Evolutionary conservation across 2,797 vertebrate genomes (phyloP), one percentile per base, ranked within the genome.

Genomic region (Semotilus atromaculatus): DNA sequence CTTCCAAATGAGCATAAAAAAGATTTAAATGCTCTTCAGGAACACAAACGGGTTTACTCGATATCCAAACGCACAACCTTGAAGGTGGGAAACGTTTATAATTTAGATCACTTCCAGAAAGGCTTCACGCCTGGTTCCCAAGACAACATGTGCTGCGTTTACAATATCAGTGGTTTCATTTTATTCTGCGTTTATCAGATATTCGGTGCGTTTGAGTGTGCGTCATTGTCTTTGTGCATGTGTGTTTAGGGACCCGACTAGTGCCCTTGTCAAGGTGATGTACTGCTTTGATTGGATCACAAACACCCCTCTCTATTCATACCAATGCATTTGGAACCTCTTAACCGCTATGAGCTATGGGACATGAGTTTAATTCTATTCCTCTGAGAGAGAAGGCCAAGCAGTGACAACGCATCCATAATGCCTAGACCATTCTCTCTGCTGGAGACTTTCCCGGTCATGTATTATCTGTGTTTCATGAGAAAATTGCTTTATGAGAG

Each of bases 401-500:
- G 80, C 77, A 62, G 84, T 51, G 89, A 88, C 72, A 85, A 85
- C 62, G 64, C 60, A 90, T 86, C 74, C 86, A 90, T 89, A 90
- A 89, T 85, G 68, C 62, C 81, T 58, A 85, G 88, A 93, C 79
- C 83, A 84, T 82, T 78, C 90, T 89, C 89, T 91, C 90, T 86
- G 70, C 78, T 76, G 72, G 62, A 90, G 89, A 80, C 84, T 88
- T 84, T 87, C 81, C 84, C 86, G 81, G 67, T 74, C 86, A 89
- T 85, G 79, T 82, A 91, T 90, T 90, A 91, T 91, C 89, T 86
- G 78, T 91, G 86, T 91, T 92, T 89, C 88, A 87, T 88, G 72
- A 77, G 78, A 85, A 92, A 91, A 92, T 89, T 91, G 90, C 71
- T 88, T 85, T 85, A 91, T 84, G 85, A 87, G 81, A 89, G 89